Conservation (phyloP, 2,113 vertebrate genomes). For the Aleadryas rufinucha region DNA sequence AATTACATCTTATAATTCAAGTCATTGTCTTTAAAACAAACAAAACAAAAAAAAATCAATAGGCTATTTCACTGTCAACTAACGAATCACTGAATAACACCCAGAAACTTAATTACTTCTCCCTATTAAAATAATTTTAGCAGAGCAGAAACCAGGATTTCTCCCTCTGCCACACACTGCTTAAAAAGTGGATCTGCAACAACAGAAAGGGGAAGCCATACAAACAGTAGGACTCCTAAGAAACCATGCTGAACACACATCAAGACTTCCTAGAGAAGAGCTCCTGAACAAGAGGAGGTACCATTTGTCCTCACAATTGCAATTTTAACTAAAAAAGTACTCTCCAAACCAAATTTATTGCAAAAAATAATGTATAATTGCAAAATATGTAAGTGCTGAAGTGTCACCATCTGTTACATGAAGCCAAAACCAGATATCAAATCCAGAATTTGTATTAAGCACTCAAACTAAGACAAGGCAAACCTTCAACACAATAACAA, state of each 20-base stretch:
- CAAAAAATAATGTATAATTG: neutral
- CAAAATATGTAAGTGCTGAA: too few relatives aligned
- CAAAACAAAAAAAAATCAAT: neutral
- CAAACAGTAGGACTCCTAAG: neutral
- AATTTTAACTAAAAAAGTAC: neutral
- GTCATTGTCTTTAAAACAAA: neutral
- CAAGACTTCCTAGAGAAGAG: neutral
- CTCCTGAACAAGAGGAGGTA: neutral
- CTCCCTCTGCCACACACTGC: neutral
- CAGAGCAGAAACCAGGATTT: neutral
- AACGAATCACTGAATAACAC: neutral
- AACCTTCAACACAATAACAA: neutral
- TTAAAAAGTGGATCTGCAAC: neutral
- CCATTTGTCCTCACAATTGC: neutral
- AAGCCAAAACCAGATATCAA: neutral
- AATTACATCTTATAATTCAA: neutral
- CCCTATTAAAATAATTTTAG: neutral
- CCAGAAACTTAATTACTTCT: neutral
- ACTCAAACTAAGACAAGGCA: neutral
- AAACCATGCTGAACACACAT: accelerated
- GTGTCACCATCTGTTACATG: neutral
- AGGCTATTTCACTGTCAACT: neutral
- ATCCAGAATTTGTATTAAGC: neutral
- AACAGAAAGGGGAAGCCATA: neutral
- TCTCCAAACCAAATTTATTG: neutral